Evolutionary conservation across 2,113 vertebrate genomes (phyloP).

Genomic region (Symphodus melops): DNA sequence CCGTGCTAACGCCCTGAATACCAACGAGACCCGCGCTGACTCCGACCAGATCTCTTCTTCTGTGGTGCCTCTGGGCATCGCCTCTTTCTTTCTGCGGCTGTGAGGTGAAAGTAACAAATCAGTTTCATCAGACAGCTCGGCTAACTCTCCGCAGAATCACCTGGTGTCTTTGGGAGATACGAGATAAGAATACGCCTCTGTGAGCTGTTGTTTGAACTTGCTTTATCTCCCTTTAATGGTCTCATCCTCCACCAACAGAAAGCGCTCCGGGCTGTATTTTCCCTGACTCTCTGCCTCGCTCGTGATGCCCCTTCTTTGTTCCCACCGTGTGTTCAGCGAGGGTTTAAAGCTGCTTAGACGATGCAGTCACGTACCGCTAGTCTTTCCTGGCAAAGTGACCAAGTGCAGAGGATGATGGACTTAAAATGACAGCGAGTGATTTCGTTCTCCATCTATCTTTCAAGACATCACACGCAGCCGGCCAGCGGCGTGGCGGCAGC

Average conservation of each 20-base stretch:
- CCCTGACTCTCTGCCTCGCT: slow-evolving; percentile 29
- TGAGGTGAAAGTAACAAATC: slow-evolving; percentile 70
- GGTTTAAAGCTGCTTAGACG: slow-evolving; percentile 36
- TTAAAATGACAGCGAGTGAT: slow-evolving; percentile 58
- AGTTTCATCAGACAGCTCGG: slow-evolving; percentile 47
- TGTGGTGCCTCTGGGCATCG: slow-evolving; percentile 47
- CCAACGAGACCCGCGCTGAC: slow-evolving; percentile 53
- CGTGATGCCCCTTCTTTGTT: slow-evolving; percentile 8
- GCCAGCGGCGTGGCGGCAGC: slow-evolving; percentile 43
- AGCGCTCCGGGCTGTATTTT: slow-evolving; percentile 6
- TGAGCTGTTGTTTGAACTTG: slow-evolving; percentile 21
- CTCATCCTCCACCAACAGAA: slow-evolving; percentile 34
- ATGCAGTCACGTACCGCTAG: slow-evolving; percentile 30
- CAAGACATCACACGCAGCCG: slow-evolving; percentile 25
- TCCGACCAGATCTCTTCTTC: slow-evolving; percentile 46
- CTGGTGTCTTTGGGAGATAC: slow-evolving; percentile 42
- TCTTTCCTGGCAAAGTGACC: slow-evolving; percentile 60
- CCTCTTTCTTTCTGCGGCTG: slow-evolving; percentile 29
- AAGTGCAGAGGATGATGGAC: slow-evolving; percentile 67
- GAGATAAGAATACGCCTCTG: slow-evolving; percentile 49
- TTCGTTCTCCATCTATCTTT: slow-evolving; percentile 70
- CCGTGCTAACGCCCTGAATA: slow-evolving; percentile 61
- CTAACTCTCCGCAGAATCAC: slow-evolving; percentile 46
- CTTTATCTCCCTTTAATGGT: slow-evolving; percentile 42
- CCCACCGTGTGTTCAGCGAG: neutral